Evolutionary conservation across 2,888 invertebrate species (phyloP), one percentile per base, ranked within the genome.

Genomic region (Ormia ochracea): DNA sequence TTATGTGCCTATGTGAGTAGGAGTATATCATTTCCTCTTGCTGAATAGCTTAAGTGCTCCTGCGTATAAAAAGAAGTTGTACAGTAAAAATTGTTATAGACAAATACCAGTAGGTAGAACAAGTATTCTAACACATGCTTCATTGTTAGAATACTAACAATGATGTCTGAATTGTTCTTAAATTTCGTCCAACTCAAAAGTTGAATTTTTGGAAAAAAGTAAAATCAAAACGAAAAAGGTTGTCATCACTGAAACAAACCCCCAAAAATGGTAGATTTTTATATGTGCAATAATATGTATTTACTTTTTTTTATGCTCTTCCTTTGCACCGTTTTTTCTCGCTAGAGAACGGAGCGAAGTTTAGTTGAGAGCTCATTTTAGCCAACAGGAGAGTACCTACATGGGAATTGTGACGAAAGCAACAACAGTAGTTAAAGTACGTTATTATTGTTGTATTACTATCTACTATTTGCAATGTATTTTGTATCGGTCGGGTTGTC

Each of bases 221-320:
- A 33, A 45, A 45, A 12, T n/a, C 41, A 17, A 36, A 66, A 26
- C n/a, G 31, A 63, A 10, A n/a, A n/a, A 23, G 28, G 59, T 73
- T 73, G 61, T 73, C 66, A 66, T 54, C 73, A 78, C 59, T 78
- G 9, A 56, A 66, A 61, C 66, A 68, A 78, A 73, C 59, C 78
- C 78, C 33, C 63, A 58, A 65, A 43, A 3, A 36, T 48, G 43
- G 52, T n/a, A 41, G 33, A n/a, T n/a, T n/a, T 70, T 63, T n/a
- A 45, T 21, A 50, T 14, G 23, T n/a, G 19, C 33, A 17, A 63
- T n/a, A 38, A 28, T 76, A 70, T 48, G 21, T 23, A 36, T 75
- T 45, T 43, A 43, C 7, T n/a, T 38, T 68, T 56, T 58, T 19
- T 38, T 68, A 9, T 41, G 14, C 6, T 36, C 12, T 26, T 21